Conservation (phyloP, 2,888 invertebrate genomes). For the Sclerodermus sp. region DNA sequence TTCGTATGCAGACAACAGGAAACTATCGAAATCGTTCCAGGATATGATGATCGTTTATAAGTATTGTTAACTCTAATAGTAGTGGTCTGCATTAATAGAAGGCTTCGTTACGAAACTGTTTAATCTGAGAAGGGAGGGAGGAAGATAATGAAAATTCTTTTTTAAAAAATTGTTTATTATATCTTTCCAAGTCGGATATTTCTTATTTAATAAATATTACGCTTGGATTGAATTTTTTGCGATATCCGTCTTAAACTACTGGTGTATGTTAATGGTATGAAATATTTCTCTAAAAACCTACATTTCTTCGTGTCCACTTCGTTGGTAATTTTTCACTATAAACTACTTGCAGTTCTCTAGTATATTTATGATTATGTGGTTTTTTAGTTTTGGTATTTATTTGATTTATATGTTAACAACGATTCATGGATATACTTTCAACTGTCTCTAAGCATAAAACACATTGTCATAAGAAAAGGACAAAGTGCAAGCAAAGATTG, state of each 20-base stretch:
- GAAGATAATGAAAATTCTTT: conserved; percentile 28
- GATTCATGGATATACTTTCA: not conserved
- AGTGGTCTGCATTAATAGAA: conserved; percentile 40
- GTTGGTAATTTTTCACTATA: too few species aligned
- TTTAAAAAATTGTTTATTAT: conserved; percentile 22
- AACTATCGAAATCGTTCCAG: conserved; percentile 34
- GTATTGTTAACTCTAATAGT: conserved; percentile 39
- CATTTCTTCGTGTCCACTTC: too few species aligned
- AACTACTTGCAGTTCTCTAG: too few species aligned
- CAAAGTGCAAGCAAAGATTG: not conserved
- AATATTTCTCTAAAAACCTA: too few species aligned
- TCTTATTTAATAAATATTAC: too few species aligned
- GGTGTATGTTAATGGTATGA: too few species aligned
- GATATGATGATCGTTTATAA: conserved; percentile 39
- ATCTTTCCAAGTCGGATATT: too few species aligned
- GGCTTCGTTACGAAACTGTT: conserved; percentile 35
- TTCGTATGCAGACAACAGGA: conserved; percentile 29
- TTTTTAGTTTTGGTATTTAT: not conserved
- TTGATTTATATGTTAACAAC: not conserved
- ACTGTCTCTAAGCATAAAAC: not conserved
- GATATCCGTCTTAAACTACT: too few species aligned
- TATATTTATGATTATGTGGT: too few species aligned
- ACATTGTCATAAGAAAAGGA: not conserved
- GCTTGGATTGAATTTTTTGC: too few species aligned
- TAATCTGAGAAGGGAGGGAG: conserved; percentile 17